Evolutionary conservation across 2,113 vertebrate genomes (phyloP).

Genomic region (Athene cunicularia): DNA sequence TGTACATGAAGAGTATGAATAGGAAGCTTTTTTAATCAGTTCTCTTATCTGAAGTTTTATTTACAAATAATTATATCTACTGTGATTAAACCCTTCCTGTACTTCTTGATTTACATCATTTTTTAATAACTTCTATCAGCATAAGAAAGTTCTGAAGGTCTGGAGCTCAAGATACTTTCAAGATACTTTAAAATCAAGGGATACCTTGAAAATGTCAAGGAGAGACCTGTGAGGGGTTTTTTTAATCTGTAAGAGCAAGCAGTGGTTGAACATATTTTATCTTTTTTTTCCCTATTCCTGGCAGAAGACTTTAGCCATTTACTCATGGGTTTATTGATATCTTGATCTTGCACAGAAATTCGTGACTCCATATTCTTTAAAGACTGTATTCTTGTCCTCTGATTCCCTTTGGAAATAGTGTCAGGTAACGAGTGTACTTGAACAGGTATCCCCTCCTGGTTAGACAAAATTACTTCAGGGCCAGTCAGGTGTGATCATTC

Average conservation of each 20-base stretch:
- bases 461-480: background rate
- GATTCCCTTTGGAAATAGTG: background rate
- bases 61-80: background rate
- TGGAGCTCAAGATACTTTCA: background rate
- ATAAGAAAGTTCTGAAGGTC: background rate
- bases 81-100: background rate
- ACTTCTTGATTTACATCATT: background rate
- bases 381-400: background rate
- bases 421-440: background rate
- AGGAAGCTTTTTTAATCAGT: background rate
- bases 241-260: background rate
- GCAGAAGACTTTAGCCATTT: background rate
- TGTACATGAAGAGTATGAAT: background rate
- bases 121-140: background rate
- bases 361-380: background rate
- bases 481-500: background rate
- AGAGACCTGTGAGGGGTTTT: background rate
- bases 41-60: background rate
- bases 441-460: background rate
- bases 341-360: background rate
- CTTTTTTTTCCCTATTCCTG: background rate
- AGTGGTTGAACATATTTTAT: background rate
- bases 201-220: background rate
- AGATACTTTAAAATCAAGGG: background rate
- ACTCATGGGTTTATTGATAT: background rate